Evolutionary conservation across 1,140 invertebrate genomes (phyloP).

Genomic region (Bombus picipes): DNA sequence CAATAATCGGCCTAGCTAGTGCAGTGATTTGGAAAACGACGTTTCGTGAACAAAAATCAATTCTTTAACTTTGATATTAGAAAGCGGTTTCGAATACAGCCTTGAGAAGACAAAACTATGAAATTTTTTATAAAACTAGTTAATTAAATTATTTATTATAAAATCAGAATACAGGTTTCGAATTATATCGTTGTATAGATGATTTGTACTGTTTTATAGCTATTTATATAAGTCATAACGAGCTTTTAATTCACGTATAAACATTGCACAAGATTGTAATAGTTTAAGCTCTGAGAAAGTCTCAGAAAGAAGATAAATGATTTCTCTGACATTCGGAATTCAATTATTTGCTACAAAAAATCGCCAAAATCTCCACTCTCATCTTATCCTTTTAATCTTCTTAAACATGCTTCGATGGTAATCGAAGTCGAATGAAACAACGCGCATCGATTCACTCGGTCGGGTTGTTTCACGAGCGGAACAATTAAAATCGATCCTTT

Average conservation of each 20-base stretch:
- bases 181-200: too few species aligned
- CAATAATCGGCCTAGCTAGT: neutral
- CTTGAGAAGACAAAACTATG: too few species aligned
- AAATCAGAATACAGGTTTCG: too few species aligned
- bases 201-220: too few species aligned
- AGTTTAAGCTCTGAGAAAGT: neutral
- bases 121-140: too few species aligned
- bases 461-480: neutral
- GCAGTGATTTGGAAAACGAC: neutral
- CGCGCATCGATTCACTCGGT: neutral
- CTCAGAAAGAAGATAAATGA: neutral
- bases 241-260: too few species aligned
- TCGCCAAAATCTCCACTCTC: neutral
- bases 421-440: neutral
- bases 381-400: neutral
- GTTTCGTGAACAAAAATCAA: too few species aligned
- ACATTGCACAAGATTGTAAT: neutral
- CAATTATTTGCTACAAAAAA: neutral
- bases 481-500: conserved; percentile 16
- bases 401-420: neutral
- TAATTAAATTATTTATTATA: too few species aligned
- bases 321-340: neutral
- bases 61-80: too few species aligned
- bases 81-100: too few species aligned
- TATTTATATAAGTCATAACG: too few species aligned